Conservation (phyloP, 2,797 vertebrate genomes). For the Tadarida brasiliensis region DNA sequence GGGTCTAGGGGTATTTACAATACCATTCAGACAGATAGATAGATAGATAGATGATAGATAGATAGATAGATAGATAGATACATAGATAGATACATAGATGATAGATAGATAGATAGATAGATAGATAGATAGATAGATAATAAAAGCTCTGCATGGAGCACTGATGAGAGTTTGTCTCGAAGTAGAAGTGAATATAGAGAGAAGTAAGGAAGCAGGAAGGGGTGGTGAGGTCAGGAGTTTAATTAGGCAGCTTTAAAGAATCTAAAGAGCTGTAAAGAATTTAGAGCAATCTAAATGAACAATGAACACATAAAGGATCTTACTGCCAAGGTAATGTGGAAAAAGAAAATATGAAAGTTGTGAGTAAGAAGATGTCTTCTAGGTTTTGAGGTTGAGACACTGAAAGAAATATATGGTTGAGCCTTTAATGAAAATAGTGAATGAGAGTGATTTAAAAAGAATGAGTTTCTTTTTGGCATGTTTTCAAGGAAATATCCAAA, state of each 20-base stretch:
- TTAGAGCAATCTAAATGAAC: neutral
- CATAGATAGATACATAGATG: neutral
- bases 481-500: slow-evolving; percentile 6
- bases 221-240: neutral
- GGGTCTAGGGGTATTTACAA: neutral
- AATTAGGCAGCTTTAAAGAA: neutral
- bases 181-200: neutral
- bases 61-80: neutral
- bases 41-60: neutral
- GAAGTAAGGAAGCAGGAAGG: neutral
- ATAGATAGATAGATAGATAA: neutral
- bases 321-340: neutral
- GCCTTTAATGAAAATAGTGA: neutral
- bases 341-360: neutral
- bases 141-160: neutral
- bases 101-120: too few species aligned
- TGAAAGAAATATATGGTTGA: neutral
- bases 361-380: neutral
- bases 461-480: neutral
- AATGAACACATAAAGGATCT: neutral
- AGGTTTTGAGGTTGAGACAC: neutral
- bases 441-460: neutral
- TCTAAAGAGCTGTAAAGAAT: neutral
- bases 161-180: neutral
- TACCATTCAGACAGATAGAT: neutral